Evolutionary conservation across 1,140 invertebrate species (phyloP).

Genomic region (Tribolium castaneum): DNA sequence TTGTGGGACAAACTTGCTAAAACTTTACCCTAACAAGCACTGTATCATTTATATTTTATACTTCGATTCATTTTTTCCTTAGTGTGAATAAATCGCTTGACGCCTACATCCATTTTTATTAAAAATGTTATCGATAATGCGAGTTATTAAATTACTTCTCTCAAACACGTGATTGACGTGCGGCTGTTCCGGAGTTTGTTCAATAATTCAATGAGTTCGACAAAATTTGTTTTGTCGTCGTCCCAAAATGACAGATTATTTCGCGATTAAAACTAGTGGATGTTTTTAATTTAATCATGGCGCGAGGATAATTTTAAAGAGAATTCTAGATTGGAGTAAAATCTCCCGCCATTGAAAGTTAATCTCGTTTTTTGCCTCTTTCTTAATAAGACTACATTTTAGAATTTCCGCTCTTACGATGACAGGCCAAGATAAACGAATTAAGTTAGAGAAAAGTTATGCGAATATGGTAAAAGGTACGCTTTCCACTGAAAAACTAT

Average conservation of each 20-base stretch:
- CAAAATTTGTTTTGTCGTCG: constrained; percentile 16
- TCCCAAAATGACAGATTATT: neutral
- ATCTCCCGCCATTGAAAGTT: constrained; percentile 25
- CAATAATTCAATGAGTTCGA: constrained; percentile 18
- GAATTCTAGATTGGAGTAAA: constrained; percentile 17
- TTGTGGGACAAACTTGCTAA: constrained; percentile 24
- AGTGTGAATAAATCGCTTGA: constrained; percentile 29
- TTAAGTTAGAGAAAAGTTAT: constrained; percentile 35
- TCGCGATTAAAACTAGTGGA: neutral
- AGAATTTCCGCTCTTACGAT: constrained; percentile 35
- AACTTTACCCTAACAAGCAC: constrained; percentile 3
- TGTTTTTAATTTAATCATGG: constrained; percentile 21
- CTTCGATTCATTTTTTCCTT: constrained; percentile 32
- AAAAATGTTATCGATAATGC: constrained; percentile 23
- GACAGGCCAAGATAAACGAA: constrained; percentile 34
- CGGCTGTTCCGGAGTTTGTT: constrained; percentile 1
- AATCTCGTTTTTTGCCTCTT: constrained; percentile 34
- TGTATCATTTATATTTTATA: constrained; percentile 43
- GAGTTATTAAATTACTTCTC: constrained; percentile 11
- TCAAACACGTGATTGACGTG: constrained; percentile 19
- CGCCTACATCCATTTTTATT: constrained; percentile 10
- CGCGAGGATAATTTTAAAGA: constrained; percentile 15
- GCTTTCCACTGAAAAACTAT: constrained; percentile 34
- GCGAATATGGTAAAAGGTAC: constrained; percentile 35
- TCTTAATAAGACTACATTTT: constrained; percentile 36